Evolutionary conservation across 2,113 vertebrate species (phyloP).

Genomic region (Pelecanus crispus): DNA sequence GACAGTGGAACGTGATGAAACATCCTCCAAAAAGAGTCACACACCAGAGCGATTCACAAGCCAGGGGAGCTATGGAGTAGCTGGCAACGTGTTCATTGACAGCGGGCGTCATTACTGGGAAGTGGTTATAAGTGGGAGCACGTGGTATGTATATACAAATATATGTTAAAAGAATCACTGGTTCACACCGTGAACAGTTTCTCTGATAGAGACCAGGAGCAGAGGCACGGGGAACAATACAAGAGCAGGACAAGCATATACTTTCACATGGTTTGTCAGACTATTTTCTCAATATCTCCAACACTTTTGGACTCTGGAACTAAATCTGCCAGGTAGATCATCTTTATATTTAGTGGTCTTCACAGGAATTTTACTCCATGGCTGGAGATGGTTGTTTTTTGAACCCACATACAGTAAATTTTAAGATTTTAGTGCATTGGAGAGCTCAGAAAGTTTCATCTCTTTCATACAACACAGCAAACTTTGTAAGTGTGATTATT

Average conservation of each 20-base stretch:
- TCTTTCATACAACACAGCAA: background rate
- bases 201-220: background rate
- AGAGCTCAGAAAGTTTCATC: background rate
- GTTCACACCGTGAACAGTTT: background rate
- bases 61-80: constrained; percentile 92
- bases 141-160: constrained; percentile 78
- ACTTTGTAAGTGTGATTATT: background rate
- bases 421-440: background rate
- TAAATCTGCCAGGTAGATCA: background rate
- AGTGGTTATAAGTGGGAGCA: constrained; percentile 94
- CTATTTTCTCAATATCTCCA: background rate
- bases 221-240: background rate
- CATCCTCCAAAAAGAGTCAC: constrained; percentile 94
- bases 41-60: constrained; percentile 93
- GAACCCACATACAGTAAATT: background rate
- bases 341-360: background rate
- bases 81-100: constrained; percentile 95
- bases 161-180: background rate
- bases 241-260: background rate
- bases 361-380: background rate
- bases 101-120: constrained; percentile 99
- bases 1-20: constrained; percentile 95
- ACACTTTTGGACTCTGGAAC: background rate
- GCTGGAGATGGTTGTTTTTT: background rate
- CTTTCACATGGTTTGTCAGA: background rate